These are phyloP conservation scores for Tiphia femorata DNA, from an alignment of 2,888 invertebrate species.

Conservation along the genomic window DNA sequence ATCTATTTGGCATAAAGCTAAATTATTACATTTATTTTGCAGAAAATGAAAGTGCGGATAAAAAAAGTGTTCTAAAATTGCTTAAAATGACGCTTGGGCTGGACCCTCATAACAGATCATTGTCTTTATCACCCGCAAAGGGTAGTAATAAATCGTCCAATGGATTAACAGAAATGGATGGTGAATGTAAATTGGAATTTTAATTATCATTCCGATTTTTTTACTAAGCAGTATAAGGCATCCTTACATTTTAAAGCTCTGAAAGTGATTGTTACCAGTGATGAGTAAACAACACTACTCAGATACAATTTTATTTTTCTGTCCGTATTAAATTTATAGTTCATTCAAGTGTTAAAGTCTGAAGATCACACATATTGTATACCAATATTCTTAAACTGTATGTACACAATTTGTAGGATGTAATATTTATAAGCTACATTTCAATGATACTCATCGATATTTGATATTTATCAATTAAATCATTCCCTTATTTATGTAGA, in stretches of 20 bases:
- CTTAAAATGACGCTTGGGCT: constrained; percentile 84
- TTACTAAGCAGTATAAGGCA: not conserved
- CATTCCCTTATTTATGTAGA: constrained; percentile 51
- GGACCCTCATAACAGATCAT: constrained; percentile 62
- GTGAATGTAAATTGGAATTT: constrained; percentile 32
- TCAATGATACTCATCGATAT: constrained; percentile 6
- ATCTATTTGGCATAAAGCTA: not conserved
- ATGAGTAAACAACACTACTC: not conserved
- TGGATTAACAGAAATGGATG: constrained; percentile 26
- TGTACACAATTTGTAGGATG: constrained; percentile 13
- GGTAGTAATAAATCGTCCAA: constrained; percentile 40
- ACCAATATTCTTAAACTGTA: not conserved
- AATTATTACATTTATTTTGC: constrained; percentile 55
- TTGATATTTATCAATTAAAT: constrained; percentile 24
- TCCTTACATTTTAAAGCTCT: no score
- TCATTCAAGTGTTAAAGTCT: not conserved
- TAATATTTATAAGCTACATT: constrained; percentile 1
- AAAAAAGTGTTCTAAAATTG: constrained; percentile 84
- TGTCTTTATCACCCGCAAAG: constrained; percentile 46
- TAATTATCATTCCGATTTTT: constrained; percentile 5
- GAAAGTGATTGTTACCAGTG: not conserved
- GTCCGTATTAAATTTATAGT: not conserved
- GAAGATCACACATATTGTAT: not conserved
- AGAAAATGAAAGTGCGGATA: constrained; percentile 81
- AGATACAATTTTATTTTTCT: not conserved